A percentile compares a stretch with the other conserved stretches of the same genome.
These are phyloP conservation scores for Chloroclystis v-ata DNA, from an alignment of 2,888 invertebrate genomes.

Conservation along the genomic window DNA sequence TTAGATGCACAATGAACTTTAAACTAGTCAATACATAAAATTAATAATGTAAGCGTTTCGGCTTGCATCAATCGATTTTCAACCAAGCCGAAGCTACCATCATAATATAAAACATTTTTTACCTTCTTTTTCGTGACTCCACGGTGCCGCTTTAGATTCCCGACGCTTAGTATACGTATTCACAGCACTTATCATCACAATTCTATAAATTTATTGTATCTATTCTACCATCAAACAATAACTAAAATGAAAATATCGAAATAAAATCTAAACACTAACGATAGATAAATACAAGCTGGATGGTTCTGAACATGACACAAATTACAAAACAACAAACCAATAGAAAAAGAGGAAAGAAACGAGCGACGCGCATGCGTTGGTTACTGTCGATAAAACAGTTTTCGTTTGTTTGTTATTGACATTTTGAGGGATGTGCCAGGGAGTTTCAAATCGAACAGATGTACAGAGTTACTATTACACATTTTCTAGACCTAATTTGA, in stretches of 20 bases:
- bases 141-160: conserved; percentile 78
- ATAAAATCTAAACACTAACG: conserved; percentile 66
- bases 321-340: conserved; percentile 61
- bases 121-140: conserved; percentile 80
- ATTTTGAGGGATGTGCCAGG: conserved; percentile 34
- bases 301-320: conserved; percentile 69
- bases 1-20: neutral
- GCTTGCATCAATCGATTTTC: conserved; percentile 15
- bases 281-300: conserved; percentile 59
- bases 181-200: conserved; percentile 78
- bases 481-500: no score
- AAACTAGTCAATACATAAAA: neutral
- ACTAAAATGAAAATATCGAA: conserved; percentile 47
- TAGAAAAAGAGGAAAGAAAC: conserved; percentile 55
- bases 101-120: conserved; percentile 65
- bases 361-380: conserved; percentile 65
- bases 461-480: no score
- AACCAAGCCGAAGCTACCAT: conserved; percentile 36
- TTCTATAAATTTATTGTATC: conserved; percentile 58
- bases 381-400: conserved; percentile 57
- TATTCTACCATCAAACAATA: conserved; percentile 64
- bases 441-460: no score
- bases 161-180: conserved; percentile 74
- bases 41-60: neutral
- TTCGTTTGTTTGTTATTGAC: conserved; percentile 35